Evolutionary conservation across 1,140 invertebrate genomes (phyloP), one percentile per base, ranked within the genome.

Genomic region (Drosophila orosa): DNA sequence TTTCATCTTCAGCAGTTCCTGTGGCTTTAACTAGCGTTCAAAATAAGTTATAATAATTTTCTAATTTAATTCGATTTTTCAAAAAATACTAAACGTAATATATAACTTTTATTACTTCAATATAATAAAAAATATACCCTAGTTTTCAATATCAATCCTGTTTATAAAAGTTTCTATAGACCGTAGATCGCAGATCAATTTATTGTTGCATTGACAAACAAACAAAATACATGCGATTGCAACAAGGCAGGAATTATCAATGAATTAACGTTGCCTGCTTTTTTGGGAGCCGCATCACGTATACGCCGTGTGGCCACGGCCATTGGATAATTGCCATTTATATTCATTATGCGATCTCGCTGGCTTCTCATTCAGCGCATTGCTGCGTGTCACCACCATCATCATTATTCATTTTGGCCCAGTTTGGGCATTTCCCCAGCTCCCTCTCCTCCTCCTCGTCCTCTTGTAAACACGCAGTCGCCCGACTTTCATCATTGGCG

Each of bases 351-450:
- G 63, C 65, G 74, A 65, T 45, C 63, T 10, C 19, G 62, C 25
- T 31, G 19, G 69, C 63, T 83, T 52, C 78, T 69, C 83, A 48
- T 58, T 71, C 33, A 39, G 33, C 68, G 45, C 73, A 82, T 72
- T 79, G 82, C 63, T 75, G 56, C 68, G 58, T 89, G 85, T 84
- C 74, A 63, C 45, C 65, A 48, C 45, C 81, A 84, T 80, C 80
- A 84, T 84, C 84, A 87, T 87, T 87, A 87, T 87, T 87, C 84
- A 90, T 87, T 84, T 87, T 61, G 73, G 68, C 55, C 40, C 37
- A 19, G 25, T 44, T 39, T 25, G 19, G n/a, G 31, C 37, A 22
- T 31, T 3, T 29, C 13, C 17, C 39, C 33, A 12, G 3, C 42
- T 24, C 42, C 42, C 5, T 7, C n/a, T 27, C 5, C 31, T 31